A percentile compares a stretch with the other conserved stretches of the same genome.
These are phyloP conservation scores for Drosophila antonietae DNA, from an alignment of 2,888 invertebrate genomes.

Conservation along the genomic window DNA sequence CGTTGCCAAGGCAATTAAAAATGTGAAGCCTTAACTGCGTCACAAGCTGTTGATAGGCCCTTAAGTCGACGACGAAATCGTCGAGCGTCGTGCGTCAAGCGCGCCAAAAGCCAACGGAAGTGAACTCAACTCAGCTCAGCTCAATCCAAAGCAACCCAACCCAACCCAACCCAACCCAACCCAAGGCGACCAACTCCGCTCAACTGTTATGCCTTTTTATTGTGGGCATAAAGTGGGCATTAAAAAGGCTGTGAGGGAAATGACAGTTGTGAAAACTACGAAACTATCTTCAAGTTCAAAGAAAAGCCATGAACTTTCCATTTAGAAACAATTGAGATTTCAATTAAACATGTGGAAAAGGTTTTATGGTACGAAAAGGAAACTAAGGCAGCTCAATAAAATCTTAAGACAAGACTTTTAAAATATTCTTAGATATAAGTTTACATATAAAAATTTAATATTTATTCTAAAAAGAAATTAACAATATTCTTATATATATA, in stretches of 20 bases:
- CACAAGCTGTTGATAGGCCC: conserved; percentile 69
- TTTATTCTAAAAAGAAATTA: too few relatives aligned
- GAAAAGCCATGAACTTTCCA: conserved; percentile 1
- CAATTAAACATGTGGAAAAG: background rate
- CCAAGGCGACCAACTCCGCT: too few relatives aligned
- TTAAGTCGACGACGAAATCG: conserved; percentile 43
- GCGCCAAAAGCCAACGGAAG: background rate
- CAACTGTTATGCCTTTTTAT: conserved; percentile 6
- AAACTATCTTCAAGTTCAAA: background rate
- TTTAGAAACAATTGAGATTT: conserved; percentile 8
- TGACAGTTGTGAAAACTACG: background rate
- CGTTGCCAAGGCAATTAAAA: conserved; percentile 71
- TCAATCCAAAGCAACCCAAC: background rate
- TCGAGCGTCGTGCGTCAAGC: conserved; percentile 32
- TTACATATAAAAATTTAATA: too few relatives aligned
- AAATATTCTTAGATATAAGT: background rate
- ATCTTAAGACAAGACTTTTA: background rate
- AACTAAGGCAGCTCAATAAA: background rate
- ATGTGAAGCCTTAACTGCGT: conserved; percentile 66
- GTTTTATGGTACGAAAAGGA: background rate
- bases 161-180: background rate
- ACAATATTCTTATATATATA: too few relatives aligned
- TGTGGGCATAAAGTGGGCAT: background rate
- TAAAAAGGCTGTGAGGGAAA: background rate
- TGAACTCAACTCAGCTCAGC: background rate